Conservation (phyloP, 2,113 vertebrate species). For the Damaliscus lunatus region DNA sequence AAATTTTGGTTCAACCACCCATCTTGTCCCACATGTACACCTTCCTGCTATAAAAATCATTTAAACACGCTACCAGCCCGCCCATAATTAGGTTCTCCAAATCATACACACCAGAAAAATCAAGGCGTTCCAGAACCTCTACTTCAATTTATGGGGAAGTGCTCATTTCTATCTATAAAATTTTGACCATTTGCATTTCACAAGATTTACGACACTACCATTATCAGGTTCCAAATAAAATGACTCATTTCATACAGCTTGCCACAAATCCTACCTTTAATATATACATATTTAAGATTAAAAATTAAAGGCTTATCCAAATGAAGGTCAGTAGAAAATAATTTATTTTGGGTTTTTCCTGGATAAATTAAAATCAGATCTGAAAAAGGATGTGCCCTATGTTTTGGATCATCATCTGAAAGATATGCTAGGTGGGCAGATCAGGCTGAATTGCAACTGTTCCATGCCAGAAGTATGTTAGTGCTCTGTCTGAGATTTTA, state of each 20-base stretch:
- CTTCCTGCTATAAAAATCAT: not conserved
- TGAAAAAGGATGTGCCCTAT: not conserved
- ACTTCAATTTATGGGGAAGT: not conserved
- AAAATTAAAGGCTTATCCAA: conserved; percentile 19
- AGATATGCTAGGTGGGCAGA: not conserved
- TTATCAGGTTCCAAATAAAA: conserved; percentile 9
- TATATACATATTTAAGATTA: not conserved
- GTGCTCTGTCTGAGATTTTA: not conserved
- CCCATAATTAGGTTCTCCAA: not conserved
- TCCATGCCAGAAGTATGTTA: not conserved
- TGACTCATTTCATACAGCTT: not conserved
- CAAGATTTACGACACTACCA: not conserved
- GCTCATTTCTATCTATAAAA: not conserved
- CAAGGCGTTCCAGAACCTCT: not conserved
- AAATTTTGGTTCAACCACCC: not conserved
- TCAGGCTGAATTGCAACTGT: not conserved
- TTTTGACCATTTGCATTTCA: not conserved
- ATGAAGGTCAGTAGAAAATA: not conserved
- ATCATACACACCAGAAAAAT: not conserved
- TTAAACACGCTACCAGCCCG: not conserved
- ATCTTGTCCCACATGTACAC: not conserved
- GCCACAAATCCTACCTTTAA: not conserved
- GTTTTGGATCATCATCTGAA: not conserved
- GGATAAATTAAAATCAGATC: not conserved
- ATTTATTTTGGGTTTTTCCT: not conserved